phyloP scores from a whole-genome alignment of 2,797 vertebrate genomes.

The Luscinia luscinia region DNA sequence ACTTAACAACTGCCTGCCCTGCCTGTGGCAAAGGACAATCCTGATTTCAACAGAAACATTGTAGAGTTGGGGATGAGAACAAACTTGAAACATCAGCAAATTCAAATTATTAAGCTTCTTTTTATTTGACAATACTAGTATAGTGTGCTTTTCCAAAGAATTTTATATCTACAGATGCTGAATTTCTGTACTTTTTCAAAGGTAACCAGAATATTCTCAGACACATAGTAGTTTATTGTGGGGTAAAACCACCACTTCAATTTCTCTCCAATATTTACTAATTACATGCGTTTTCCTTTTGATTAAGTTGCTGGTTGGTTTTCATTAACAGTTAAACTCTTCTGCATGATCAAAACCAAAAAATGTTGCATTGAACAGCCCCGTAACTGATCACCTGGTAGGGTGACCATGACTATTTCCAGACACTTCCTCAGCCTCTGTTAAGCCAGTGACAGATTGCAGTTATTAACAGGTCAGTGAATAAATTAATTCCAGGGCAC shows the following conservation, averaged over 20 bases:
- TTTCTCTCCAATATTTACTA: background rate
- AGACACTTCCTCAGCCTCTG: slow-evolving; percentile 54
- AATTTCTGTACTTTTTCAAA: background rate
- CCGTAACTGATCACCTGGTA: slow-evolving; percentile 46
- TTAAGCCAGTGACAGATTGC: slow-evolving; percentile 58
- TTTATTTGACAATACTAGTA: background rate
- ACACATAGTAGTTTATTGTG: background rate
- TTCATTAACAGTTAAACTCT: slow-evolving; percentile 25
- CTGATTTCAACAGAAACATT: background rate
- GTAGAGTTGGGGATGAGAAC: background rate
- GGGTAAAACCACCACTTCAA: background rate
- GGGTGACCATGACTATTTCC: slow-evolving; percentile 50
- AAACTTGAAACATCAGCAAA: background rate
- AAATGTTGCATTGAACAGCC: slow-evolving; percentile 25
- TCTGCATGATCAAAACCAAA: slow-evolving; percentile 34
- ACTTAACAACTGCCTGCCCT: accelerated
- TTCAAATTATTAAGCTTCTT: background rate
- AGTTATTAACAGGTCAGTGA: slow-evolving; percentile 72
- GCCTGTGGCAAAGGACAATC: background rate
- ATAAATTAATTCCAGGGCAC: slow-evolving; percentile 74
- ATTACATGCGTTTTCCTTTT: background rate
- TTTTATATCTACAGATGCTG: background rate
- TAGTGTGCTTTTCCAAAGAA: background rate
- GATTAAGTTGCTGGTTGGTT: slow-evolving; percentile 4
- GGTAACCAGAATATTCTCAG: background rate